phyloP scores from a whole-genome alignment of 2,113 vertebrate genomes.

The Ascaphus truei region DNA sequence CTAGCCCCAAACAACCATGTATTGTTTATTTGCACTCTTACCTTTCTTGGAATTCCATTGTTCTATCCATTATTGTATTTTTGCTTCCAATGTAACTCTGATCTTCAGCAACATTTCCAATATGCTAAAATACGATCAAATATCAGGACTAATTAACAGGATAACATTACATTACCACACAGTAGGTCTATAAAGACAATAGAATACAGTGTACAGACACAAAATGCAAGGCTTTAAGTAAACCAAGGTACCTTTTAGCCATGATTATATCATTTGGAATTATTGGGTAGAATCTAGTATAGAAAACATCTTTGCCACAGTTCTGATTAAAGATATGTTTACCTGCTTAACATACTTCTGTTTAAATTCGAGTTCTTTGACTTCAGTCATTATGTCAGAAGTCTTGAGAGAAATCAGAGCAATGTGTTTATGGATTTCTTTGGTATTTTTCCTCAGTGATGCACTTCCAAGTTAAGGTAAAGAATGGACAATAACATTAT shows the following conservation, averaged over 20 bases:
- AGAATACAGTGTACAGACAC: no score
- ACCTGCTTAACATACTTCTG: constrained; percentile 60
- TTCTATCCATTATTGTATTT: constrained; percentile 46
- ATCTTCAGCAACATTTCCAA: constrained; percentile 45
- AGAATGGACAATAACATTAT: neutral
- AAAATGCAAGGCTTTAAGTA: no score
- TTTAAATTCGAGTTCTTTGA: constrained; percentile 55
- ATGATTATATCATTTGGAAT: no score
- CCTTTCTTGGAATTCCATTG: constrained; percentile 54
- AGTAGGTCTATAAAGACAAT: no score
- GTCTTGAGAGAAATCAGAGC: constrained; percentile 42
- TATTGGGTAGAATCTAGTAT: no score
- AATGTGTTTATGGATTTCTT: constrained; percentile 53
- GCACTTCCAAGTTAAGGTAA: constrained; percentile 61
- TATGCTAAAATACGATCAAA: constrained; percentile 49
- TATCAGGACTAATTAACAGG: no score
- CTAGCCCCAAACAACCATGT: no score
- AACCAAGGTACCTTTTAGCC: no score
- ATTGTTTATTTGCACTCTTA: constrained; percentile 43
- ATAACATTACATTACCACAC: no score
- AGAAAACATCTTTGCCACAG: no score
- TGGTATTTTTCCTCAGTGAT: constrained; percentile 52
- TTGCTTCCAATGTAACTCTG: constrained; percentile 44
- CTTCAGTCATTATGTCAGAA: constrained; percentile 52
- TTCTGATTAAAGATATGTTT: no score